A percentile compares a stretch with the other conserved stretches of the same genome.
Evolutionary conservation across 2,797 vertebrate genomes (phyloP).

Genomic region (Lagothrix lagotricha): DNA sequence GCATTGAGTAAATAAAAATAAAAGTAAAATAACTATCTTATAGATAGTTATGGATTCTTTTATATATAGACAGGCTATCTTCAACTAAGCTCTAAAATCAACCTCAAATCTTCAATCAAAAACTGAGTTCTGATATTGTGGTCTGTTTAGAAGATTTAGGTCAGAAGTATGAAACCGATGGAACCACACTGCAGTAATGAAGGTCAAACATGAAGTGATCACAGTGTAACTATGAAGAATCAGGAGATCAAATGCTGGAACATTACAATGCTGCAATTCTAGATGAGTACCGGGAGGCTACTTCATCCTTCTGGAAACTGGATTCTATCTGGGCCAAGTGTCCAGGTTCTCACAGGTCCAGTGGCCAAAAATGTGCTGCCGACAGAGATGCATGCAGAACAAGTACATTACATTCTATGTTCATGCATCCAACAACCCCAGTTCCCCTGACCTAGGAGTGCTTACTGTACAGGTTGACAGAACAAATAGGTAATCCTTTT

Average conservation of each 20-base stretch:
- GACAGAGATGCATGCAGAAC: neutral
- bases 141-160: conserved; percentile 24
- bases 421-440: neutral
- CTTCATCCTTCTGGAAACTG: neutral
- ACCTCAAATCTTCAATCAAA: neutral
- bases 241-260: conserved; percentile 4
- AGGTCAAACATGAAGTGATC: neutral
- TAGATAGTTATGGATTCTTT: neutral
- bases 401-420: neutral
- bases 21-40: neutral
- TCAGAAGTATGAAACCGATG: conserved; percentile 22
- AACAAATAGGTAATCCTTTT: neutral
- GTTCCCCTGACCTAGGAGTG: neutral
- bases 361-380: neutral
- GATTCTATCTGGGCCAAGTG: conserved; percentile 24
- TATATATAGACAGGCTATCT: neutral
- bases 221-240: neutral
- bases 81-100: neutral
- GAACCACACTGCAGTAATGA: neutral
- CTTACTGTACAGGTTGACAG: neutral
- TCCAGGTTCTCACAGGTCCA: neutral
- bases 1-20: neutral
- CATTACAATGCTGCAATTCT: conserved; percentile 7
- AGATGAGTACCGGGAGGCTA: neutral
- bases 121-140: neutral